A percentile compares a stretch with the other conserved stretches of the same genome.
Evolutionary conservation across 2,888 invertebrate genomes (phyloP).

Genomic region (Coenonympha arcania): DNA sequence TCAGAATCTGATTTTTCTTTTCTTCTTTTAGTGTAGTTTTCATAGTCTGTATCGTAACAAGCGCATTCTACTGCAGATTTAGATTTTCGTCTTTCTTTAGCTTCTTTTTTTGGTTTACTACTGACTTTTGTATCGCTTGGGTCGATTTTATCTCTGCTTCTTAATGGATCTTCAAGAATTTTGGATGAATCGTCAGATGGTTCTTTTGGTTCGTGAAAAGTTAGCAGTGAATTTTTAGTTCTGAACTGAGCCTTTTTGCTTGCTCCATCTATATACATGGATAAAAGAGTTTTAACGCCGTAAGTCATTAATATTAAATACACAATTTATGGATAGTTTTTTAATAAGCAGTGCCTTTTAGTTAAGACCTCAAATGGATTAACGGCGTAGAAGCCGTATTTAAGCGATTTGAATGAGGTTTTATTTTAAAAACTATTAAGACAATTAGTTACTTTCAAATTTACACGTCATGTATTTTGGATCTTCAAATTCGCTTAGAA

Average conservation of each 20-base stretch:
- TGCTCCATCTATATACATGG: constrained; percentile 6
- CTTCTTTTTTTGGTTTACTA: neutral
- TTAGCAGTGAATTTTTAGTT: constrained; percentile 22
- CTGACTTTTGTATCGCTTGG: neutral
- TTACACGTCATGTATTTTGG: too few relatives aligned
- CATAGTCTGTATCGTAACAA: neutral
- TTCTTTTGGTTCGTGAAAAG: constrained; percentile 15
- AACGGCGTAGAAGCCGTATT: too few relatives aligned
- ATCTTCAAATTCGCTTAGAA: too few relatives aligned
- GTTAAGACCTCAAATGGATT: too few relatives aligned
- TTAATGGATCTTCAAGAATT: neutral
- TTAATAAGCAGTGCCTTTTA: too few relatives aligned
- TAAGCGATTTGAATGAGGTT: neutral
- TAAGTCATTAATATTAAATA: too few relatives aligned
- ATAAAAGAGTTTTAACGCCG: neutral
- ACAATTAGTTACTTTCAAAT: too few relatives aligned
- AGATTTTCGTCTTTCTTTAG: neutral
- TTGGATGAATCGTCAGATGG: neutral
- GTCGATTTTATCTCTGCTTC: neutral
- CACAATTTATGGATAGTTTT: too few relatives aligned
- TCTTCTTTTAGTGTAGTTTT: neutral
- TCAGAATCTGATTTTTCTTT: neutral
- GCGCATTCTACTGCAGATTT: constrained; percentile 1
- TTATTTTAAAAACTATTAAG: too few relatives aligned
- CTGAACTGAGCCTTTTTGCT: constrained; percentile 23